A percentile compares a stretch with the other conserved stretches of the same genome.
Evolutionary conservation across 1,140 invertebrate genomes (phyloP).

Genomic region (Campoletis sonorensis): DNA sequence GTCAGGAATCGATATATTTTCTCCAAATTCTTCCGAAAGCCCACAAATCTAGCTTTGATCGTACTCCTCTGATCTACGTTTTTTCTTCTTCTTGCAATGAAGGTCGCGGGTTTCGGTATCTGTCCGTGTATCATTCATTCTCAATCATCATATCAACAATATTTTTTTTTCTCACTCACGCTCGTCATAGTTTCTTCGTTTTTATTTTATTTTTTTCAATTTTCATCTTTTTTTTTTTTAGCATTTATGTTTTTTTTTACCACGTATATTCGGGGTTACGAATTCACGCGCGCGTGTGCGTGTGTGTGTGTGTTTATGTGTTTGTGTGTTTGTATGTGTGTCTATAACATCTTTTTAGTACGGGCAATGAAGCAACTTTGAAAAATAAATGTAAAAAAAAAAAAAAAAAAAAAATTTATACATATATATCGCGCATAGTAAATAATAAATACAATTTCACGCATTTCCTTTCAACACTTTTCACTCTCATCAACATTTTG

Average conservation of each 20-base stretch:
- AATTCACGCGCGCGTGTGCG: too few species aligned
- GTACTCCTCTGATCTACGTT: too few species aligned
- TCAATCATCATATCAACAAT: constrained; percentile 22
- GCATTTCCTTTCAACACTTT: too few species aligned
- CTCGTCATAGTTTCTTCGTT: not conserved
- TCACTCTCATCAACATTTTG: too few species aligned
- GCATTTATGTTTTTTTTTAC: not conserved
- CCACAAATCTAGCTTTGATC: too few species aligned
- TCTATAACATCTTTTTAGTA: not conserved
- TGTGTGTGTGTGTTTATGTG: not conserved
- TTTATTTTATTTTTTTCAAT: not conserved
- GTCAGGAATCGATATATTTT: constrained; percentile 53
- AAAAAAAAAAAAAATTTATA: too few species aligned
- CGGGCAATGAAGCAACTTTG: constrained; percentile 20
- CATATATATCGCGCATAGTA: too few species aligned
- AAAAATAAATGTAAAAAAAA: not conserved
- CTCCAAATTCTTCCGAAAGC: constrained; percentile 48
- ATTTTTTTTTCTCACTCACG: constrained; percentile 19
- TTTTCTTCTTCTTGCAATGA: too few species aligned
- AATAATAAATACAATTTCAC: too few species aligned
- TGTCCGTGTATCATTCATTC: not conserved
- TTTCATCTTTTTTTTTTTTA: not conserved
- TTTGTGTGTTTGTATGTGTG: not conserved
- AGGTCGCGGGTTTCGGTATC: too few species aligned
- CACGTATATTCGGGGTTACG: constrained; percentile 3